phyloP scores from a whole-genome alignment of 2,888 invertebrate species.

The Julus scandinavius region DNA sequence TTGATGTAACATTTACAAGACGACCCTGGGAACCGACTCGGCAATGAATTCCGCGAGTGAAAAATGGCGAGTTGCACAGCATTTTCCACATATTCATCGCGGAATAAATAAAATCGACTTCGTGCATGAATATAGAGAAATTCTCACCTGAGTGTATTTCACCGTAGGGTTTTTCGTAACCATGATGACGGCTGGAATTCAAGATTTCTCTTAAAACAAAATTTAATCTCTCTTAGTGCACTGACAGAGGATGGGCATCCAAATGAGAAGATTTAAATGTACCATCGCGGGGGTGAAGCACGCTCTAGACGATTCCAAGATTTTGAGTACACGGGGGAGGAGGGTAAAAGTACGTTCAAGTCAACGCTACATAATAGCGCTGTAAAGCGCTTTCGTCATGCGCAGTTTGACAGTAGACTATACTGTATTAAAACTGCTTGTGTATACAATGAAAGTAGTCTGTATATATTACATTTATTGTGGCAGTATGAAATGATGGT shows the following conservation, averaged over 20 bases:
- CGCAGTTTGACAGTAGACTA: too few relatives aligned
- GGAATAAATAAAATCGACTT: background rate
- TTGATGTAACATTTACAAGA: background rate
- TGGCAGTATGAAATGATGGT: too few relatives aligned
- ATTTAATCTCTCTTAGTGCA: background rate
- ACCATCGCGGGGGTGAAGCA: background rate
- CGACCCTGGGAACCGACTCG: background rate
- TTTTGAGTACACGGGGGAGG: background rate
- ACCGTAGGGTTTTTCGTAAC: constrained; percentile 47
- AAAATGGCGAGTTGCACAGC: background rate
- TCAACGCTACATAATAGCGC: background rate
- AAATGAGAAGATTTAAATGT: background rate
- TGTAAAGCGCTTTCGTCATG: too few relatives aligned
- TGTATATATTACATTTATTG: too few relatives aligned
- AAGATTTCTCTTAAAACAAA: background rate
- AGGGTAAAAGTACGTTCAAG: background rate
- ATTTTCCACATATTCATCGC: background rate
- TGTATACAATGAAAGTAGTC: too few relatives aligned
- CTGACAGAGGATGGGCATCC: background rate
- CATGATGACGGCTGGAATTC: constrained; percentile 27
- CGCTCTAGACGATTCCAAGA: background rate
- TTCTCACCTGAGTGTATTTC: constrained; percentile 55
- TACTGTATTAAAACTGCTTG: too few relatives aligned
- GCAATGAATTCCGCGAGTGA: too few relatives aligned
- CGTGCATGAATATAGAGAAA: background rate